These are phyloP conservation scores for Nesidiocoris tenuis DNA, from an alignment of 2,888 invertebrate species.

Conservation along the genomic window DNA sequence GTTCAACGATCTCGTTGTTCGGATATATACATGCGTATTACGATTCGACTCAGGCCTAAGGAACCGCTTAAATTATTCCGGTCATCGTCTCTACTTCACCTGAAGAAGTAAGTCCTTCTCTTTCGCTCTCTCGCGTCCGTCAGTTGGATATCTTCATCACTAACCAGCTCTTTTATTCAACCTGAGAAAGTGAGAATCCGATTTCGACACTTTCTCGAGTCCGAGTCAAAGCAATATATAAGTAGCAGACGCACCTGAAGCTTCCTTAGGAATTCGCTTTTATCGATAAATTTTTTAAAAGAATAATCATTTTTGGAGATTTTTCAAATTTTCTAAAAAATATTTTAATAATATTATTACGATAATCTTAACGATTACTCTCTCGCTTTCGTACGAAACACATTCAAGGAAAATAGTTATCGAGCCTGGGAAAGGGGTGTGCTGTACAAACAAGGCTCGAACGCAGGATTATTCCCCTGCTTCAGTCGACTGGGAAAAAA, in stretches of 20 bases:
- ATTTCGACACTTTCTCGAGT: not conserved
- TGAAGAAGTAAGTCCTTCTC: constrained; percentile 2
- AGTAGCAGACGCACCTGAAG: too few relatives aligned
- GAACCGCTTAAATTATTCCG: constrained; percentile 21
- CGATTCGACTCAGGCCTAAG: constrained; percentile 18
- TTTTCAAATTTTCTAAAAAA: constrained; percentile 15
- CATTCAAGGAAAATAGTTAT: constrained; percentile 39
- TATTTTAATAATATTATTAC: constrained; percentile 26
- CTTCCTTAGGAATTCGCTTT: not conserved
- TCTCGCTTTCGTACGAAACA: constrained; percentile 29
- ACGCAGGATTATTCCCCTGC: constrained; percentile 20
- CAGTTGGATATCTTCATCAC: not conserved
- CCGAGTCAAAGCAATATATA: not conserved
- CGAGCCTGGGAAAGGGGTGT: constrained; percentile 37
- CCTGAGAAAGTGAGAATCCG: not conserved
- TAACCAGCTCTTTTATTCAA: not conserved
- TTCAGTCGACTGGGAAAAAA: constrained; percentile 37
- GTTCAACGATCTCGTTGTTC: constrained; percentile 27
- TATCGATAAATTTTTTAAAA: constrained; percentile 2
- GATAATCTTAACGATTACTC: constrained; percentile 39
- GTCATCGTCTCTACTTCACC: constrained; percentile 11
- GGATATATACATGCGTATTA: not conserved
- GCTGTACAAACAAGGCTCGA: constrained; percentile 43
- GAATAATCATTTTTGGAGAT: constrained; percentile 6
- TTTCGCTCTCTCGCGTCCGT: constrained; percentile 3